Evolutionary conservation across 2,888 invertebrate species (phyloP), one percentile per base, ranked within the genome.

Genomic region (Spialia ferax): DNA sequence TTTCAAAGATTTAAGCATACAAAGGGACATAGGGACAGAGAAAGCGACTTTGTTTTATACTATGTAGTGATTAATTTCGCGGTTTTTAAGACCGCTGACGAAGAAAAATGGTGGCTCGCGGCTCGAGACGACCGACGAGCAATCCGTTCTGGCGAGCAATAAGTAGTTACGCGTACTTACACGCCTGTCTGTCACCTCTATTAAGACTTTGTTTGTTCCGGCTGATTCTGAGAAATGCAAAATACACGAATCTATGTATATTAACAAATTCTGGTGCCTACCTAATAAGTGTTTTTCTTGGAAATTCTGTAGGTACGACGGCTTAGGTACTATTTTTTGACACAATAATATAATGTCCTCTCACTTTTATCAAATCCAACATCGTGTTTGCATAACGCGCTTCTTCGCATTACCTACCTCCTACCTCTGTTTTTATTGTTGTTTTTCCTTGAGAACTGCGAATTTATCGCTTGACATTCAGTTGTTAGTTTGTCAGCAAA

Each of bases 381-480:
- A 45, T 45, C 15, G n/a, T 45, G 18, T 50, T 50, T 20, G 20
- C 50, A 22, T 11, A 22, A 20, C 11, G 11, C 10, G 20, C 18
- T 13, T 10, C 50, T 22, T 50, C 8, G 20, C 50, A 45, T 18
- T 15, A 7, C n/a, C n/a, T n/a, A n/a, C n/a, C n/a, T n/a, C n/a
- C n/a, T 50, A 13, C 20, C 20, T 50, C 4, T 45, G 45, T 4
- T 45, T 45, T 18, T 45, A 50, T 50, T 50, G 54, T 26, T 54
- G 13, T 54, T 32, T 56, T 56, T 56, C 32, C 56, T 56, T 56
- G 35, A 56, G 18, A 56, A 35, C 32, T 35, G 56, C 18, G 56
- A 55, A 55, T 55, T 55, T 26, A 26, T 55, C 29, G n/a, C 5
- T 50, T 55, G 55, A 29, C 29, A n/a, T 15, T 29, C 29, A 55